Evolutionary conservation across 2,113 vertebrate species (phyloP).

Genomic region (Gobio gobio): DNA sequence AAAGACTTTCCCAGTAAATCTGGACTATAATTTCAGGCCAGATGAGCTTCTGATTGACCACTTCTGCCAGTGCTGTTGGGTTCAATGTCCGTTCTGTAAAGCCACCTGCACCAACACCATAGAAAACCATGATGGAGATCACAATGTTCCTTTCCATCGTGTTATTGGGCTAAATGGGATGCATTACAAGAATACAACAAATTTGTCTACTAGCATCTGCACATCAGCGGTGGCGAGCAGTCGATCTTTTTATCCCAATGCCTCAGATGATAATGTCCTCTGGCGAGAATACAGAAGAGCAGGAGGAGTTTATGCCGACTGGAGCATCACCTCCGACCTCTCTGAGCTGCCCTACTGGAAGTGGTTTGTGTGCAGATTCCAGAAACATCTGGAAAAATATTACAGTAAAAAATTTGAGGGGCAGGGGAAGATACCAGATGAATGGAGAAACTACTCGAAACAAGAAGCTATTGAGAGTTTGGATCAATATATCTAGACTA

Average conservation of each 20-base stretch:
- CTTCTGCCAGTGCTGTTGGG: too few species aligned
- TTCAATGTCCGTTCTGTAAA: too few species aligned
- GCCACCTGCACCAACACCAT: too few species aligned
- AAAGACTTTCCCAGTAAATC: too few species aligned
- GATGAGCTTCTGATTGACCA: too few species aligned
- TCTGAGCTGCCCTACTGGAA: slow-evolving; percentile 35
- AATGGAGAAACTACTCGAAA: slow-evolving; percentile 43
- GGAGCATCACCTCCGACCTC: slow-evolving; percentile 34
- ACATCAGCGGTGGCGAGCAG: too few species aligned
- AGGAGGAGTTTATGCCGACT: not conserved
- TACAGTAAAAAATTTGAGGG: slow-evolving; percentile 30
- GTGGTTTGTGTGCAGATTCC: slow-evolving; percentile 29
- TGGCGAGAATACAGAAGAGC: not conserved
- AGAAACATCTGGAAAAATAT: slow-evolving; percentile 20
- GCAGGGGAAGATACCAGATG: slow-evolving; percentile 40
- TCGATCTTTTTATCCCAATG: too few species aligned
- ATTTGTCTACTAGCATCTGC: too few species aligned
- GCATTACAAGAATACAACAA: too few species aligned
- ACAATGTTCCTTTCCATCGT: slow-evolving; percentile 57
- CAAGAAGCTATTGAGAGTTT: slow-evolving; percentile 34
- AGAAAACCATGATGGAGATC: slow-evolving; percentile 46
- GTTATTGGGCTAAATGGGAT: too few species aligned
- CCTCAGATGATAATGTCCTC: too few species aligned
- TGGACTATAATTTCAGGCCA: too few species aligned
- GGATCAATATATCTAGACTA: slow-evolving; percentile 18